Percentiles rank a stretch among this genome's conserved stretches.
These are phyloP conservation scores for Pachyseris speciosa DNA, from an alignment of 64 coral and sea anemone species.

Conservation along the genomic window DNA sequence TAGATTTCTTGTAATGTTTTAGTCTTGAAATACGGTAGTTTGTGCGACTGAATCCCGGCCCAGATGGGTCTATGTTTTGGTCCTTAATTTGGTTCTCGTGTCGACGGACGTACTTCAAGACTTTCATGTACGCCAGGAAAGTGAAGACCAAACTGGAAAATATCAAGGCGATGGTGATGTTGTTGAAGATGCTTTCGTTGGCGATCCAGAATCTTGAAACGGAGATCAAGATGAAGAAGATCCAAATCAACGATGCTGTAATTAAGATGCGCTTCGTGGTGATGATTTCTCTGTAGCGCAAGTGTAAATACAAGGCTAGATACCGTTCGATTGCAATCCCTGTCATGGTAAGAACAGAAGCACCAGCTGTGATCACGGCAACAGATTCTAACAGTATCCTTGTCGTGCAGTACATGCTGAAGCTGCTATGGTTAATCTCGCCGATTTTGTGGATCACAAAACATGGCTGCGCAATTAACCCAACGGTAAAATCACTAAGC, in stretches of 20 bases:
- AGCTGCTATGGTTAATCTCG: slow-evolving; percentile 7
- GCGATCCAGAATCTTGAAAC: slow-evolving; percentile 36
- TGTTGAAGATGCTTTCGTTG: neutral
- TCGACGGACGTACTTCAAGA: slow-evolving; percentile 40
- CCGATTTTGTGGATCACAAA: slow-evolving; percentile 65
- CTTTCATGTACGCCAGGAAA: slow-evolving; percentile 27
- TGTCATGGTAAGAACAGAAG: slow-evolving; percentile 11
- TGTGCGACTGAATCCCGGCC: neutral
- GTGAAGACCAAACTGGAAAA: slow-evolving; percentile 10
- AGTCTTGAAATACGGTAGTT: neutral
- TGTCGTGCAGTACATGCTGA: slow-evolving; percentile 46
- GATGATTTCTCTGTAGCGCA: slow-evolving; percentile 35
- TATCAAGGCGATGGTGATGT: neutral
- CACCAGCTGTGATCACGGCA: slow-evolving; percentile 14
- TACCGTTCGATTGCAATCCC: slow-evolving; percentile 49
- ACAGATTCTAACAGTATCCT: slow-evolving; percentile 16
- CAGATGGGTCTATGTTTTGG: neutral
- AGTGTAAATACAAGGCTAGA: slow-evolving; percentile 44
- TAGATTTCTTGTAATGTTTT: slow-evolving; percentile 65
- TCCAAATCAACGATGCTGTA: neutral
- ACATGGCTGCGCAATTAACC: slow-evolving; percentile 62
- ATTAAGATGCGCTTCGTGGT: slow-evolving; percentile 27
- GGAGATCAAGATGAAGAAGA: neutral
- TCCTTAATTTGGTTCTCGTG: slow-evolving; percentile 40
- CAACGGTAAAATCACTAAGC: slow-evolving; percentile 56